Percentiles rank a stretch among this genome's conserved stretches.
phyloP scores from a whole-genome alignment of 2,888 invertebrate species.

The Brachyopa scutellaris region DNA sequence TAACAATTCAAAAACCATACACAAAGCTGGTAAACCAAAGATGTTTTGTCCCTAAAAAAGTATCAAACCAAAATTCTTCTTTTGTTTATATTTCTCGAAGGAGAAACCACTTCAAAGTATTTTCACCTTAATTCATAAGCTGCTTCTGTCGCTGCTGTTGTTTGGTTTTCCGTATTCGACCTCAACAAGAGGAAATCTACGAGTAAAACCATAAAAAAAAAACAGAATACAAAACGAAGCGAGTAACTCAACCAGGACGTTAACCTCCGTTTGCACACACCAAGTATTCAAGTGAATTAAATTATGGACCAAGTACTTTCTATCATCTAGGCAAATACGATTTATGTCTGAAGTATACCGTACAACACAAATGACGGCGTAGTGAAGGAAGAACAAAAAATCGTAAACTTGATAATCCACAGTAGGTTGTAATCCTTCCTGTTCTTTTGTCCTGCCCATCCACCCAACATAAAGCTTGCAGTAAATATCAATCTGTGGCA shows the following conservation, averaged over 20 bases:
- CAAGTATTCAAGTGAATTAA: constrained; percentile 66
- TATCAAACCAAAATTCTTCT: constrained; percentile 10
- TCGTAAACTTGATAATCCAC: constrained; percentile 48
- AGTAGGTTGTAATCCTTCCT: constrained; percentile 46
- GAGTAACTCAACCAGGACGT: constrained; percentile 43
- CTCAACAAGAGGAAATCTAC: constrained; percentile 30
- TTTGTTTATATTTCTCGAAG: constrained; percentile 24
- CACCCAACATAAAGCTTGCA: constrained; percentile 52
- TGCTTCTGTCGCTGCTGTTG: neutral
- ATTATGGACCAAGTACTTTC: constrained; percentile 58
- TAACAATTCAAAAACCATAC: neutral
- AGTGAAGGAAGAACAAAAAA: neutral
- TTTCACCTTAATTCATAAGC: constrained; percentile 68
- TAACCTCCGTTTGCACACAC: constrained; percentile 54
- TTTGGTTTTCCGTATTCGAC: constrained; percentile 11
- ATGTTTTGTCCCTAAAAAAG: constrained; percentile 21
- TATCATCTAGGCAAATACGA: constrained; percentile 63
- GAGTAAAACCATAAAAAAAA: neutral
- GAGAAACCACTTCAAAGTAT: constrained; percentile 64
- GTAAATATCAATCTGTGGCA: constrained; percentile 71
- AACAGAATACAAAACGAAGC: neutral
- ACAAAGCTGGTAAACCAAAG: constrained; percentile 4
- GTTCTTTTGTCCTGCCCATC: constrained; percentile 14
- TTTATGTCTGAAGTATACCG: constrained; percentile 44
- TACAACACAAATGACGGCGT: constrained; percentile 7